These are phyloP conservation scores for Diloba caeruleocephala DNA, from an alignment of 2,888 invertebrate genomes.

Conservation along the genomic window DNA sequence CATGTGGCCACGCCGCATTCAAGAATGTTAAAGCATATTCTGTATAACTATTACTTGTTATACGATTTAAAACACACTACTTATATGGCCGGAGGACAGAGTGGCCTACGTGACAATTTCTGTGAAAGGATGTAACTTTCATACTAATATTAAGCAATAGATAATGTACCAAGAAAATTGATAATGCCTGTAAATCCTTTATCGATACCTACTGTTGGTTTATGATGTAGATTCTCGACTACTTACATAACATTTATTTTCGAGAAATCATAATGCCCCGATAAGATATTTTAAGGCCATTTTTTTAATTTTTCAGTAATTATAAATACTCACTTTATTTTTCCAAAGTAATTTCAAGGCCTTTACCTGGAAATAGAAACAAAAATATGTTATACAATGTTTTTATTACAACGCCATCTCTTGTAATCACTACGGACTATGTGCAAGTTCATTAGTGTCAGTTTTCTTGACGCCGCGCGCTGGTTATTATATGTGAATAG, in stretches of 20 bases:
- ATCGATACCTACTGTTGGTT: conserved; percentile 22
- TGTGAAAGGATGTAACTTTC: conserved; percentile 90
- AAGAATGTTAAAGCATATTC: no score
- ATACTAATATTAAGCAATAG: no score
- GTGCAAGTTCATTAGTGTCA: conserved; percentile 10
- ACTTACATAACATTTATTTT: conserved; percentile 22
- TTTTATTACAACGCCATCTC: conserved; percentile 61
- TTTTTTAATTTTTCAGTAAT: neutral
- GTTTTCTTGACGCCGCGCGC: conserved; percentile 20
- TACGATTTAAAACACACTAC: no score
- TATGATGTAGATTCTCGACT: conserved; percentile 28
- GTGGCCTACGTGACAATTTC: conserved; percentile 66
- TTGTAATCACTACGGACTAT: conserved; percentile 39
- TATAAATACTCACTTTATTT: neutral
- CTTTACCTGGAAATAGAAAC: conserved; percentile 58
- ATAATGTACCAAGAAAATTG: conserved; percentile 35
- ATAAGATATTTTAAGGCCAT: conserved; percentile 35
- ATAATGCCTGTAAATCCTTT: conserved; percentile 39
- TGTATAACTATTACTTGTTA: no score
- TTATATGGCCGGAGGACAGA: no score
- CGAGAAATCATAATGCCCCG: conserved; percentile 26
- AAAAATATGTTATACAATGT: conserved; percentile 10
- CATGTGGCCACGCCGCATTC: no score
- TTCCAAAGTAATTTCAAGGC: neutral
- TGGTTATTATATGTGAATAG: conserved; percentile 3